phyloP scores from a whole-genome alignment of 2,113 vertebrate species.

The Dendrocopos noguchii region DNA sequence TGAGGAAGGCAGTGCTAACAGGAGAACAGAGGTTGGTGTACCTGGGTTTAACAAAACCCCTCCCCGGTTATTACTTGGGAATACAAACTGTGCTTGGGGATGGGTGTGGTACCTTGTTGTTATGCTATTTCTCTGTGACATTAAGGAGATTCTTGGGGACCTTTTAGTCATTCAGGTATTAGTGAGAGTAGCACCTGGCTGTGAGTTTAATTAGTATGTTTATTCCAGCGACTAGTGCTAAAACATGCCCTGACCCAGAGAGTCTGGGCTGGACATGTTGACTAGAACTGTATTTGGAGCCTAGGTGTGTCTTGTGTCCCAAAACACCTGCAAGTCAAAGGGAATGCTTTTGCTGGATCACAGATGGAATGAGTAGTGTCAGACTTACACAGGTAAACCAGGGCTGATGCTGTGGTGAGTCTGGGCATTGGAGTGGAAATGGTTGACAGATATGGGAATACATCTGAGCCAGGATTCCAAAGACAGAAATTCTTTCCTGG shows the following conservation, averaged over 20 bases:
- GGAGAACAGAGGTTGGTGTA: conserved; percentile 87
- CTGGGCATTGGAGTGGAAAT: neutral
- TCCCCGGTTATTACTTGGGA: neutral
- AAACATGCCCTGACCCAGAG: neutral
- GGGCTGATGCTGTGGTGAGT: neutral
- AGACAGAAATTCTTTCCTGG: neutral
- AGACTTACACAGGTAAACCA: neutral
- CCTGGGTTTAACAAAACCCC: neutral
- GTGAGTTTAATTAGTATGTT: neutral
- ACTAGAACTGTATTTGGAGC: neutral
- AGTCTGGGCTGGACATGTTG: neutral
- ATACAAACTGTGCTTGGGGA: neutral
- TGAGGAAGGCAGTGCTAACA: conserved; percentile 92
- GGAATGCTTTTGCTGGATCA: neutral
- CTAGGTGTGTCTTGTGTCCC: neutral
- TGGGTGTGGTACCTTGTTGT: neutral
- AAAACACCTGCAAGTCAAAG: neutral
- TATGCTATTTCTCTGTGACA: fast-evolving
- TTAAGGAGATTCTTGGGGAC: neutral
- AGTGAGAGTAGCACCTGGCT: neutral
- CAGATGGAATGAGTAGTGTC: neutral
- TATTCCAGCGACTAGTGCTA: neutral
- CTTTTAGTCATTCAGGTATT: neutral
- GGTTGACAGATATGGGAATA: neutral
- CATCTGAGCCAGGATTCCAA: neutral